Evolutionary conservation across 2,888 invertebrate species (phyloP), one percentile per base, ranked within the genome.

Genomic region (Agrotis segetum): DNA sequence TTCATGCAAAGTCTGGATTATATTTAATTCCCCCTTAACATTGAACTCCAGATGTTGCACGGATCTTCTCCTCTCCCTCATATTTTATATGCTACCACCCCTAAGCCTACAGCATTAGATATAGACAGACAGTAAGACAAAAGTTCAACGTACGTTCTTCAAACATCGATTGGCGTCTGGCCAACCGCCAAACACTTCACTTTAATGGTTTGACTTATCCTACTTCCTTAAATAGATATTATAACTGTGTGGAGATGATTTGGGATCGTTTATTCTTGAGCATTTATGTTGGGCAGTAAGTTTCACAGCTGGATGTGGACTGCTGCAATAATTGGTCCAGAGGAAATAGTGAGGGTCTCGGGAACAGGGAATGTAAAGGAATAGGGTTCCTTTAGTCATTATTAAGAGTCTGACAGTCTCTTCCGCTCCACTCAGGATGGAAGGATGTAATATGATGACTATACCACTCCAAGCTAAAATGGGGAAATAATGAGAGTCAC

Each of bases 211-310:
- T 84, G 88, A 91, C 88, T 91, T 92, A 92, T 91, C 87, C 87
- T 86, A 93, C 92, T 94, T 94, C 94, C 95, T 92, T 94, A 94
- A 93, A 94, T 95, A 94, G 94, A 92, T 92, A 91, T 59, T 34
- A 40, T 40, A 74, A 90, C 78, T 83, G 86, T 67, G 71, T 63
- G 64, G 71, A 72, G 63, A 71, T 78, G 66, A 85, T 72, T 71
- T 80, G 75, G 44, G 70, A 72, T 71, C 67, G 74, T 68, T 69
- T 68, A 69, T 71, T 71, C 29, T 52, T 70, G 55, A 44, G 16
- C n/a, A 63, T 68, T 68, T 65, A 64, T 61, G 55, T 60, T 52
- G 46, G n/a, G 29, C 21, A 24, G 49, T 71, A 29, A 65, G 49
- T n/a, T 52, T n/a, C 11, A 55, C 46, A 53, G 65, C 47, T 73